Base-by-base conservation (phyloP, 2,888 invertebrate genomes). In the Ectemnius cavifrons region DNA sequence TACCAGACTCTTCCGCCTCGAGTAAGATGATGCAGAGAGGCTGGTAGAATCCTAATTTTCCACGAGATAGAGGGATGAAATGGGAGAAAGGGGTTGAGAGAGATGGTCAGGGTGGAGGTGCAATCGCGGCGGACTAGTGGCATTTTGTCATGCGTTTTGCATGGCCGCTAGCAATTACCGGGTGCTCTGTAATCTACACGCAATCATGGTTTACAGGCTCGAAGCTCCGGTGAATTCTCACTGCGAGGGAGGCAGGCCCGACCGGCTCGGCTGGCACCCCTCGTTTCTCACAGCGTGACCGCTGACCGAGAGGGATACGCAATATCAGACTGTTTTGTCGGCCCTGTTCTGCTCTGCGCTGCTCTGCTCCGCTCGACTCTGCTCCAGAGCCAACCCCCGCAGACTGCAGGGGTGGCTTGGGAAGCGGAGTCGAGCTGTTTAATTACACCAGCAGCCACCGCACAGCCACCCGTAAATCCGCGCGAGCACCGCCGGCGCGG, bases 101-200 rank as follows among this genome's bases (percentile, higher is more conserved):
- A 28, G 49, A 47, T 6, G n/a, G 52, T 52, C n/a, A 5, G 52
- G 16, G 16, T 13, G 52, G 52, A 52, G 52, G 52, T 16, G 16
- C 52, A 52, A 14, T 52, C 14, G 52, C 52, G 16, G 52, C 52
- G 16, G n/a, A 60, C 71, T 72, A 62, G 73, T 68, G 81, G 79
- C 82, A 79, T 86, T 86, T 87, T 84, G 83, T 81, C 80, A 77
- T 78, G 82, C 83, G 83, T 87, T 87, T 87, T 86, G 82, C 84
- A 82, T 81, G 84, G 84, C 81, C 77, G 84, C 83, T 86, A 86
- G 88, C 86, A 89, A 89, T 89, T 89, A 89, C 87, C 84, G 85
- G 83, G 85, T 84, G 86, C 84, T 89, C 85, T 87, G 88, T 89
- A 90, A 89, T 88, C 88, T 87, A 85, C 87, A 86, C 85, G 88